A percentile compares a stretch with the other conserved stretches of the same genome.
Conservation (phyloP, 2,888 invertebrate genomes). For the Criorhina ranunculi region DNA sequence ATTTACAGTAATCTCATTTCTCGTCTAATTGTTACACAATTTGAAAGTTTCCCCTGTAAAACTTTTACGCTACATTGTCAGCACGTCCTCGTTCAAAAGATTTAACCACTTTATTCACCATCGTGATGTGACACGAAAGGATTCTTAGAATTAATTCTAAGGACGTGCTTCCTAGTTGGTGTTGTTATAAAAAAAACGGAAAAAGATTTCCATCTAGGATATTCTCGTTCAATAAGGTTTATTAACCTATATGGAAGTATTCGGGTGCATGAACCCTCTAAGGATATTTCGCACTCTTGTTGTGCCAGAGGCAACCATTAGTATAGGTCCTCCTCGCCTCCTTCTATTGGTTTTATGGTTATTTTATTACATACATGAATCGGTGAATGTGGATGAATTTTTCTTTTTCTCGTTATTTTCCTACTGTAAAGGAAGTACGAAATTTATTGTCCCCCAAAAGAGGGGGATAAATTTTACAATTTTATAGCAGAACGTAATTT, state of each 20-base stretch:
- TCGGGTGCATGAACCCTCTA: background rate
- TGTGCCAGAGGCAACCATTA: background rate
- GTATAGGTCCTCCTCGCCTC: constrained; percentile 2
- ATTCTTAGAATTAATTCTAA: constrained; percentile 34
- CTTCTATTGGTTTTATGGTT: background rate
- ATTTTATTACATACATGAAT: background rate
- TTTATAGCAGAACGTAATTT: constrained; percentile 35
- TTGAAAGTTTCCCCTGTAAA: background rate
- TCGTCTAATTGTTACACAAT: background rate
- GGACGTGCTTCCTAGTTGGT: constrained; percentile 9
- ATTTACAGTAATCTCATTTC: background rate
- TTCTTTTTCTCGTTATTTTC: constrained; percentile 31
- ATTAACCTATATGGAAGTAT: constrained; percentile 11
- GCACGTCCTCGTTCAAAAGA: background rate
- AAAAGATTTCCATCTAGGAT: background rate
- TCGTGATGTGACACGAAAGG: background rate
- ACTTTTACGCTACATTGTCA: background rate
- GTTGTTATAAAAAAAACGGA: constrained; percentile 15
- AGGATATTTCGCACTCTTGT: background rate
- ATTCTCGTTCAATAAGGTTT: constrained; percentile 26
- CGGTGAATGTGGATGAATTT: no score
- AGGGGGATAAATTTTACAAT: constrained; percentile 29
- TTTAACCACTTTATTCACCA: background rate
- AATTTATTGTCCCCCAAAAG: constrained; percentile 33
- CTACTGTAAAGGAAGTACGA: constrained; percentile 35